Base-by-base conservation (phyloP, 2,888 invertebrate species). In the Ophion costatus region DNA sequence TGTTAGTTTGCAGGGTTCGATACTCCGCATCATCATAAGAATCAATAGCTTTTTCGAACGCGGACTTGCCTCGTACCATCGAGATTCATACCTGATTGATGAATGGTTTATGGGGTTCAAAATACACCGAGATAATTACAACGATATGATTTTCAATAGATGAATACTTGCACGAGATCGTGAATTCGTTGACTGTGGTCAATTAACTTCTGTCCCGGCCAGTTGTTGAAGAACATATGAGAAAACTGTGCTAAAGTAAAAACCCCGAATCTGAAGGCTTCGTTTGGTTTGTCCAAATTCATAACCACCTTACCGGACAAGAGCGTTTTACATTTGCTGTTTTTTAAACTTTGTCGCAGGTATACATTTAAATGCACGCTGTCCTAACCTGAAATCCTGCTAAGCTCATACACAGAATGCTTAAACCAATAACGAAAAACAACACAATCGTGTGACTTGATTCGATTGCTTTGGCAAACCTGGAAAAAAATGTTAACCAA, bases 151-250 rank as follows among this genome's bases (percentile, higher is more conserved):
- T 66, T 42, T 6, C 1, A 1, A 59, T 59, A 7, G 10, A 0
- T 0, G 2, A 24, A 67, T 56, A 80, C 85, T 82, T 33, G 82
- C 85, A 78, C 80, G 10, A 66, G 79, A n/a, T 80, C 76, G 73
- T 76, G 57, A 20, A 85, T 69, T 74, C 22, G 71, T 45, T 73
- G 73, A 33, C 85, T 85, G 45, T 82, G 82, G 67, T 85, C 85
- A 6, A 80, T 82, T 6, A 85, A 38, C 45, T 82, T 80, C 17
- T 85, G 82, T 3, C 85, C 85, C 9, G 85, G 85, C 85, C 82
- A 85, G 66, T 77, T 82, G 29, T 80, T 67, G 24, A 67, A 85
- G 67, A 80, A 82, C 42, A 85, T 82, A n/a, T 85, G 82, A 56
- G 67, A 71, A 7, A 82, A 75, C 29, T 85, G 85, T n/a, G 82